Evolutionary conservation across 2,113 vertebrate genomes (phyloP).

Genomic region (Cyphomyrus discorhynchus): DNA sequence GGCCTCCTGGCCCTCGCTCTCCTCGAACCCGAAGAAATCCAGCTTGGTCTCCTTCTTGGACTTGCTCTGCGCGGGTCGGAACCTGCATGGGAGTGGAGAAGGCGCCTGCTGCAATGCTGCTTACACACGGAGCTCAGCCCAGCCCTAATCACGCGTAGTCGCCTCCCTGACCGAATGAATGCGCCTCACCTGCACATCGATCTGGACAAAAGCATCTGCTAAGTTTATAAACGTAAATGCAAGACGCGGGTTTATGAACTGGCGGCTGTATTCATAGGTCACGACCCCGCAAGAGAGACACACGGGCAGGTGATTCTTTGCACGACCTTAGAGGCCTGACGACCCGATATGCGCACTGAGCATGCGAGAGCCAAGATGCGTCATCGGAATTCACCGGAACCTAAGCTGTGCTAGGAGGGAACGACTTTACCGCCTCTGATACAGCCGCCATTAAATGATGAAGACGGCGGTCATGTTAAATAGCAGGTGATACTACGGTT

Average conservation of each 20-base stretch:
- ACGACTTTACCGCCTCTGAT: background rate
- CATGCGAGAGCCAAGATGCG: background rate
- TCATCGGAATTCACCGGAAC: background rate
- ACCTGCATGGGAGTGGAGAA: conserved; percentile 43
- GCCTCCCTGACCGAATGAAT: background rate
- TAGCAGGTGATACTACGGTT: background rate
- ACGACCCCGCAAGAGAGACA: background rate
- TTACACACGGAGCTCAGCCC: background rate
- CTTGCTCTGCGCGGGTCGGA: conserved; percentile 75
- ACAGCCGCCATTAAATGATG: background rate
- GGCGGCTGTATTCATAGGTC: background rate
- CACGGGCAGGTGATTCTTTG: background rate
- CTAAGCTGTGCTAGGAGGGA: background rate
- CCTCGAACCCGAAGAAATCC: conserved; percentile 90
- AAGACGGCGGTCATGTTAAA: background rate
- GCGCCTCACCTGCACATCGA: background rate
- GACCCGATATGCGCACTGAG: background rate
- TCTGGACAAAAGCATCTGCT: background rate
- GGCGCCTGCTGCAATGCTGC: too few relatives aligned
- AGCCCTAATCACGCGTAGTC: background rate
- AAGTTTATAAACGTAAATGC: background rate
- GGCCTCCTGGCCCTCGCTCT: conserved; percentile 65
- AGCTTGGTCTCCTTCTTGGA: conserved; percentile 83
- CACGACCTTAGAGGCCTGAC: background rate
- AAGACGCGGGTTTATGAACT: background rate